These are phyloP conservation scores for Anguilla rostrata DNA, from an alignment of 2,113 vertebrate species.

Conservation along the genomic window DNA sequence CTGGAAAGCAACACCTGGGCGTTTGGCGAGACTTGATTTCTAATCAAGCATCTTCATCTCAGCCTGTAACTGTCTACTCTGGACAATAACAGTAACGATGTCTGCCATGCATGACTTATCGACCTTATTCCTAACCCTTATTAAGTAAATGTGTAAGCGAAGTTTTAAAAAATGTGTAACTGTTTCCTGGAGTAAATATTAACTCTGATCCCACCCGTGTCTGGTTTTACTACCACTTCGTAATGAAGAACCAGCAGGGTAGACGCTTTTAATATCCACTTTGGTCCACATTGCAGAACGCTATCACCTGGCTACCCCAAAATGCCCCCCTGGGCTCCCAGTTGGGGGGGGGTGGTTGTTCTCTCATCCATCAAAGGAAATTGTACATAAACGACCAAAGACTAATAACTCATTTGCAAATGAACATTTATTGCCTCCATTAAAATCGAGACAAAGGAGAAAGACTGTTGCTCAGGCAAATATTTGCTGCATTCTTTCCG, in stretches of 20 bases:
- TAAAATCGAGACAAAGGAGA: not conserved
- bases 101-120: too few species aligned
- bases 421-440: not conserved
- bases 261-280: not conserved
- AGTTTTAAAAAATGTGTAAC: not conserved
- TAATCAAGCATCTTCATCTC: not conserved
- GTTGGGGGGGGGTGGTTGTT: not conserved
- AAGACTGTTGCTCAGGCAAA: not conserved
- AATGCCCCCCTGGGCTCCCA: not conserved
- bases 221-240: not conserved
- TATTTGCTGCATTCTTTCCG: not conserved
- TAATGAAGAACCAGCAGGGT: constrained; percentile 6
- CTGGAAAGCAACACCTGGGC: too few species aligned
- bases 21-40: not conserved
- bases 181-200: not conserved
- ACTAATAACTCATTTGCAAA: not conserved
- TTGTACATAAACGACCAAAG: not conserved
- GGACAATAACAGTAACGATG: not conserved
- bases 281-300: not conserved
- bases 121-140: not conserved
- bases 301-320: not conserved
- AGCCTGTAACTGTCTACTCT: not conserved
- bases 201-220: not conserved
- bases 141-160: not conserved
- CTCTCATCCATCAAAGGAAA: constrained; percentile 4